Evolutionary conservation across 2,888 invertebrate species (phyloP), one percentile per base, ranked within the genome.

Genomic region (Agrotis clavis): DNA sequence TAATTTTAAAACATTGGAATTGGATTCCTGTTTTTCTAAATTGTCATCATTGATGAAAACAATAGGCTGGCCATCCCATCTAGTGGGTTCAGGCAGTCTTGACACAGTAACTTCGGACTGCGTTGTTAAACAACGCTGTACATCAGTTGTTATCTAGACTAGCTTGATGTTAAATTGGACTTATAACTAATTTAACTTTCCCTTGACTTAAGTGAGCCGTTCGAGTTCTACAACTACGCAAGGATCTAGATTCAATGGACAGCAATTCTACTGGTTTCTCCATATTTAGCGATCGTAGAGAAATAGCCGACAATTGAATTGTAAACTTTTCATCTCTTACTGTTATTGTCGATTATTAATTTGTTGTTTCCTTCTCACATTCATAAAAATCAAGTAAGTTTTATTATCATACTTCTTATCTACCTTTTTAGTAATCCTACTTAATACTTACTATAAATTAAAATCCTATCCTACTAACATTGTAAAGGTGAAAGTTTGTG

Each of bases 111-210:
- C 57, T 35, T 57, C 5, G 30, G 18, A 30, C 56, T 30, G 30
- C 30, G n/a, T 11, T 56, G 30, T 35, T n/a, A 13, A 57, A 57
- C 18, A 35, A 13, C 13, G n/a, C n/a, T 57, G 35, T 35, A 41
- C 16, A 35, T 21, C 35, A 19, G 11, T 16, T 18, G 50, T 19
- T n/a, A 51, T 47, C 74, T 53, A 67, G 35, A 66, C 47, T 41
- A 35, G 74, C 66, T 47, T 57, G 50, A 14, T 56, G 47, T n/a
- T 19, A 16, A 50, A 45, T 21, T 45, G n/a, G 45, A 64, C 45
- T 35, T 19, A 6, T 1, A 4, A 41, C 18, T 45, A 71, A 72
- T 72, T 72, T n/a, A 64, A 72, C 63, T 64, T 72, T 72, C 19
- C n/a, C 16, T 50, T 72, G 56, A 64, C 50, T 64, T 64, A 21